These are phyloP conservation scores for Danio kyathit DNA, from an alignment of 2,797 vertebrate genomes.

Conservation along the genomic window DNA sequence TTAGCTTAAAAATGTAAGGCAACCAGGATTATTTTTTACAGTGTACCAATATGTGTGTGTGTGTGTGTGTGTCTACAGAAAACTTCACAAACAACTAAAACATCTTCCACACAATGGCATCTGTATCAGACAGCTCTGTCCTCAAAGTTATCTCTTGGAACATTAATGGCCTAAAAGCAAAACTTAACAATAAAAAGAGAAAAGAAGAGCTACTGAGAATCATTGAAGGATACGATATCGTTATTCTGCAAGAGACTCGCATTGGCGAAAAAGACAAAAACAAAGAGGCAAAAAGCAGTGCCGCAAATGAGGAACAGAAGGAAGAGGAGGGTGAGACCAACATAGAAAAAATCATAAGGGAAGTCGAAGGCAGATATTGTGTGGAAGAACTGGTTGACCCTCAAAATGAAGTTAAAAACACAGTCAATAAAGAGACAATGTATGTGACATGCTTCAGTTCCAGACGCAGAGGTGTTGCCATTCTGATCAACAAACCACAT, in stretches of 20 bases:
- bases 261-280: background rate
- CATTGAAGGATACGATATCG: background rate
- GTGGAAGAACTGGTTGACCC: no score
- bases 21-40: no score
- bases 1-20: no score
- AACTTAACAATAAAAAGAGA: accelerated
- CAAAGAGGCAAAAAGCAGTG: no score
- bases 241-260: background rate
- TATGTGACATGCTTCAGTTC: background rate
- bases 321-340: accelerated
- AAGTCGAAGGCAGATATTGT: no score
- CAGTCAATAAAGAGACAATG: no score
- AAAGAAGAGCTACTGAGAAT: accelerated
- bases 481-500: constrained; percentile 3
- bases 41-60: no score
- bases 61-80: background rate
- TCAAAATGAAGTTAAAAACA: no score
- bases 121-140: background rate
- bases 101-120: background rate
- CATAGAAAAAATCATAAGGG: no score
- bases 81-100: background rate
- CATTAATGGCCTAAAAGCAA: background rate
- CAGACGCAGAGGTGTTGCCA: accelerated
- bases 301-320: background rate
- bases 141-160: background rate